Percentiles rank a stretch among this genome's conserved stretches.
Evolutionary conservation across 64 coral and sea anemone genomes (phyloP).

Genomic region (Stichodactyla mertensii): DNA sequence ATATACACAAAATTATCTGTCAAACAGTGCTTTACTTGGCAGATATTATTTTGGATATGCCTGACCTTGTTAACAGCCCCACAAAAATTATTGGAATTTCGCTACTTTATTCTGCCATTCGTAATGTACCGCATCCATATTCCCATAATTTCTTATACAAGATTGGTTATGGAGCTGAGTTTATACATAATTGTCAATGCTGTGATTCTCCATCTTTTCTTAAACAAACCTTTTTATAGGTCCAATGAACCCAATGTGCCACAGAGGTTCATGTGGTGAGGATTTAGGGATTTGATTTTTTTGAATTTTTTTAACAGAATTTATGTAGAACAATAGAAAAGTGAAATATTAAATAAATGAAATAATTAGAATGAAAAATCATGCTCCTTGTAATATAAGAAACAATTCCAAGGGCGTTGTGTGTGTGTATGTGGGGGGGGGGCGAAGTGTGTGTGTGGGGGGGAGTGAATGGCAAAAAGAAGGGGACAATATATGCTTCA

Average conservation of each 20-base stretch:
- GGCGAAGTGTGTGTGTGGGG: no score
- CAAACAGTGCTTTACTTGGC: constrained; percentile 56
- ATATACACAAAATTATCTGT: constrained; percentile 47
- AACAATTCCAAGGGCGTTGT: no score
- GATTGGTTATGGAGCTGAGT: constrained; percentile 39
- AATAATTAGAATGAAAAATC: no score
- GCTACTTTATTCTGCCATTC: constrained; percentile 91
- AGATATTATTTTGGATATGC: constrained; percentile 56
- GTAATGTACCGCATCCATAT: constrained; percentile 70
- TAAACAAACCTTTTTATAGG: constrained; percentile 76
- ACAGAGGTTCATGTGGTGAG: constrained; percentile 84
- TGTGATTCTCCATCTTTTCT: constrained; percentile 59
- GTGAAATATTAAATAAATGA: no score
- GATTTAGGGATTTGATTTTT: neutral
- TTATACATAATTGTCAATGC: constrained; percentile 59
- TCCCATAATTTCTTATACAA: constrained; percentile 48
- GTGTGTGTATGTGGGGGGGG: no score
- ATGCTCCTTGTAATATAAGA: no score
- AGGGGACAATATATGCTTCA: no score
- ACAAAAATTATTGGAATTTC: constrained; percentile 76
- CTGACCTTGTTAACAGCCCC: constrained; percentile 59
- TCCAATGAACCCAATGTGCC: constrained; percentile 43
- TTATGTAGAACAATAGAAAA: neutral
- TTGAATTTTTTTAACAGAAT: neutral
- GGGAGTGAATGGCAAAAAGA: no score